phyloP scores from a whole-genome alignment of 2,888 invertebrate genomes.

The Ptilodon capucinus region DNA sequence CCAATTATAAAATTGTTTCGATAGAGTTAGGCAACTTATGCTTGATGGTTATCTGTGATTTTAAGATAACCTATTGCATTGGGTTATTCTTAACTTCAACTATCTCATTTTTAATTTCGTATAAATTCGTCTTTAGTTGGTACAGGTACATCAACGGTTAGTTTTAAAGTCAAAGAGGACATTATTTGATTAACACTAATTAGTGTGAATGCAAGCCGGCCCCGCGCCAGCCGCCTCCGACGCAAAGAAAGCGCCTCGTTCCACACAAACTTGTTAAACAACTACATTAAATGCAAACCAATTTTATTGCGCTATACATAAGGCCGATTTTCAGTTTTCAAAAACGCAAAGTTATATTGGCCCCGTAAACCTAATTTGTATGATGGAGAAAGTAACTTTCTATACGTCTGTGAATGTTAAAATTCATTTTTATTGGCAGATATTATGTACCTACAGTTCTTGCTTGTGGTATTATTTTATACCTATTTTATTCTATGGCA shows the following conservation, averaged over 20 bases:
- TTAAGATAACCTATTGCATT: too few species aligned
- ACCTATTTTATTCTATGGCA: too few species aligned
- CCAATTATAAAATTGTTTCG: too few species aligned
- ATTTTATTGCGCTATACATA: constrained; percentile 25
- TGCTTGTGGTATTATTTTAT: background rate
- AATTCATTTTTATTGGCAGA: constrained; percentile 32
- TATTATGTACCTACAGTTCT: constrained; percentile 2
- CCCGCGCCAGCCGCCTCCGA: constrained; percentile 47
- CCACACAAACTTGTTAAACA: constrained; percentile 3
- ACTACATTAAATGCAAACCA: constrained; percentile 4
- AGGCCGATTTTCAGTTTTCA: constrained; percentile 25
- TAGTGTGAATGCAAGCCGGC: constrained; percentile 74
- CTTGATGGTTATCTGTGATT: too few species aligned
- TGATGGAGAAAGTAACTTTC: constrained; percentile 66
- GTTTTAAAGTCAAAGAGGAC: constrained; percentile 63
- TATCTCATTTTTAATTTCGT: constrained; percentile 4
- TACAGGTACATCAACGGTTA: constrained; percentile 52
- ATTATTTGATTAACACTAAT: constrained; percentile 81
- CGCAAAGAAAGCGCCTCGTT: constrained; percentile 53
- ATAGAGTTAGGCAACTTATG: too few species aligned
- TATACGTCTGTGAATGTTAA: constrained; percentile 35
- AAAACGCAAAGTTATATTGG: constrained; percentile 19
- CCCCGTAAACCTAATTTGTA: constrained; percentile 48
- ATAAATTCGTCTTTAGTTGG: constrained; percentile 39
- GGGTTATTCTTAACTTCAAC: too few species aligned